These are phyloP conservation scores for Tachina grossa DNA, from an alignment of 2,888 invertebrate genomes.

Conservation along the genomic window DNA sequence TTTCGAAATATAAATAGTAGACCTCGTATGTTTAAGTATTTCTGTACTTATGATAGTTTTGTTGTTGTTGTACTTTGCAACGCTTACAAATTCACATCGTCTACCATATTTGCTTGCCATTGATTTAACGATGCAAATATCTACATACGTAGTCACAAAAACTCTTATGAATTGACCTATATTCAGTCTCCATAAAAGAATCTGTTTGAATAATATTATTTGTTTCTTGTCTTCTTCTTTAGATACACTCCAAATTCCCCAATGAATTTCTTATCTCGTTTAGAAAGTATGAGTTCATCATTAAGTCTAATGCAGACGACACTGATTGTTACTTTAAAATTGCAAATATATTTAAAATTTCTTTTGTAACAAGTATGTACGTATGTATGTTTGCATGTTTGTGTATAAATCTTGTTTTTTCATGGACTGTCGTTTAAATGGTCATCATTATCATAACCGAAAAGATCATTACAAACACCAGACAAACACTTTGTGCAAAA, in stretches of 20 bases:
- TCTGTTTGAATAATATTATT: conserved; percentile 18
- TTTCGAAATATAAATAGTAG: too few relatives aligned
- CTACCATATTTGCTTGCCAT: background rate
- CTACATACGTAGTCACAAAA: background rate
- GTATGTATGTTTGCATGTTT: too few relatives aligned
- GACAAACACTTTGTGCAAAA: conserved; percentile 28
- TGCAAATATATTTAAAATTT: conserved; percentile 36
- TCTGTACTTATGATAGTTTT: background rate
- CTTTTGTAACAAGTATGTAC: conserved; percentile 5
- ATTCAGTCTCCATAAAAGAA: conserved; percentile 27
- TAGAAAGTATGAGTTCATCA: conserved; percentile 47
- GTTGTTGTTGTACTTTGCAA: background rate
- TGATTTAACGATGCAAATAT: conserved; percentile 20
- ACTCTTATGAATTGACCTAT: conserved; percentile 36
- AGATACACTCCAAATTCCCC: conserved; percentile 17
- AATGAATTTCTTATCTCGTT: conserved; percentile 53
- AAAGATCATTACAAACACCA: conserved; percentile 41
- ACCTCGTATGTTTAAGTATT: too few relatives aligned
- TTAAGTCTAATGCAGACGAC: conserved; percentile 56
- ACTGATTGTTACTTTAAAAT: conserved; percentile 39
- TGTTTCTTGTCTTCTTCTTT: background rate
- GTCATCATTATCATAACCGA: conserved; percentile 17
- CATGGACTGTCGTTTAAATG: conserved; percentile 21
- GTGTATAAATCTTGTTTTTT: conserved; percentile 33
- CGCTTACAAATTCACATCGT: conserved; percentile 9